These are phyloP conservation scores for Oopsacas minuta DNA, from an alignment of 37 sponge, comb jelly and placozoan genomes.

Conservation along the genomic window DNA sequence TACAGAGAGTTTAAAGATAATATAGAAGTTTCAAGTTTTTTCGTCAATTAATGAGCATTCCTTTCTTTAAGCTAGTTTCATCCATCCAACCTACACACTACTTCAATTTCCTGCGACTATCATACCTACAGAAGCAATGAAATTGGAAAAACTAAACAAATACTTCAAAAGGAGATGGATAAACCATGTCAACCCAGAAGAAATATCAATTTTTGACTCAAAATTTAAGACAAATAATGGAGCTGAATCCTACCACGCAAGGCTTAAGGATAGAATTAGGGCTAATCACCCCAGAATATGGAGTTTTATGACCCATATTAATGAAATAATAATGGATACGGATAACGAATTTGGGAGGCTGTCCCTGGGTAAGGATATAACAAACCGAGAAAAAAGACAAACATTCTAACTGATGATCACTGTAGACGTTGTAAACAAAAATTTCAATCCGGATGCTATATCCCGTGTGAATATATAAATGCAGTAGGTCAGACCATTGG, in stretches of 20 bases:
- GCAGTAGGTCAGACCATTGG: background rate
- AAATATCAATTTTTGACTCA: constrained; percentile 12
- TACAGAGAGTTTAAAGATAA: background rate
- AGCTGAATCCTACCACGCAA: constrained; percentile 10
- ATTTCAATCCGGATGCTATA: background rate
- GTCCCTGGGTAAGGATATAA: background rate
- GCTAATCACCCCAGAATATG: background rate
- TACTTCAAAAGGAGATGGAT: constrained; percentile 7
- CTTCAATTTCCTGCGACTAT: constrained; percentile 1
- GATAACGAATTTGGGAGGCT: constrained; percentile 15
- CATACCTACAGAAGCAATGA: background rate
- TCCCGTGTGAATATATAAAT: background rate
- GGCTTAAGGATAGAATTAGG: background rate
- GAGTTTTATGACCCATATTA: background rate
- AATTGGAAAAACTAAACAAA: background rate
- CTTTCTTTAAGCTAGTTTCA: background rate
- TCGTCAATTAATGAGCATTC: background rate
- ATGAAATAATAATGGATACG: constrained; percentile 10
- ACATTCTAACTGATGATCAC: background rate
- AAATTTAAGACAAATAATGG: background rate
- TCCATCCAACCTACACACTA: background rate
- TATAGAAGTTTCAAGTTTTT: background rate
- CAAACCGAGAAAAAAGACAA: background rate
- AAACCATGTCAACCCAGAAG: background rate
- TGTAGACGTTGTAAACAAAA: background rate